These are phyloP conservation scores for Uria aalge DNA, from an alignment of 2,113 vertebrate genomes.

Conservation along the genomic window DNA sequence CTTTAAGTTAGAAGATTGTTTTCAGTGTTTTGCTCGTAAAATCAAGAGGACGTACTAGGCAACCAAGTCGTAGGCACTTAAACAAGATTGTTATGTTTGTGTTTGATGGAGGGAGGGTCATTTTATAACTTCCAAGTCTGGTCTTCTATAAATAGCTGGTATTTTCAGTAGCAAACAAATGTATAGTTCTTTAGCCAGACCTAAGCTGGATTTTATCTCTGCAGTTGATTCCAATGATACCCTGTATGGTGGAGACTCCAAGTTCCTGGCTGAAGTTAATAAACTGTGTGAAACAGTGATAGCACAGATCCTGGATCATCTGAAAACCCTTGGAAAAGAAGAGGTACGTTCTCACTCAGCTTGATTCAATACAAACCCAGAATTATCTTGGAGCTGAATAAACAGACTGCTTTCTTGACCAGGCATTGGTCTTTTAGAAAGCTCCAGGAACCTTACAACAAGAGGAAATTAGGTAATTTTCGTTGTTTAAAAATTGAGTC, in stretches of 20 bases:
- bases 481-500: background rate
- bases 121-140: background rate
- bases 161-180: background rate
- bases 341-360: constrained; percentile 78
- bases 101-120: background rate
- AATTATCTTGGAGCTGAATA: background rate
- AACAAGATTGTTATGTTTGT: background rate
- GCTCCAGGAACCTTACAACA: background rate
- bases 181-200: background rate
- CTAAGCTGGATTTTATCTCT: background rate
- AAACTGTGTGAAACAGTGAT: constrained; percentile 92
- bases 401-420: background rate
- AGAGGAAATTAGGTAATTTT: background rate
- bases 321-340: constrained; percentile 88
- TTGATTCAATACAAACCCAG: background rate
- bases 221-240: constrained; percentile 95
- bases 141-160: background rate
- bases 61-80: background rate
- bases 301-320: constrained; percentile 91
- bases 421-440: background rate
- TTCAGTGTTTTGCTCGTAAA: background rate
- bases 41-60: background rate
- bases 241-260: constrained; percentile 94
- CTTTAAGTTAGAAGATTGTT: background rate
- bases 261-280: constrained; percentile 92